Base-by-base conservation (phyloP, 2,113 vertebrate species). In the Nerophis lumbriciformis region DNA sequence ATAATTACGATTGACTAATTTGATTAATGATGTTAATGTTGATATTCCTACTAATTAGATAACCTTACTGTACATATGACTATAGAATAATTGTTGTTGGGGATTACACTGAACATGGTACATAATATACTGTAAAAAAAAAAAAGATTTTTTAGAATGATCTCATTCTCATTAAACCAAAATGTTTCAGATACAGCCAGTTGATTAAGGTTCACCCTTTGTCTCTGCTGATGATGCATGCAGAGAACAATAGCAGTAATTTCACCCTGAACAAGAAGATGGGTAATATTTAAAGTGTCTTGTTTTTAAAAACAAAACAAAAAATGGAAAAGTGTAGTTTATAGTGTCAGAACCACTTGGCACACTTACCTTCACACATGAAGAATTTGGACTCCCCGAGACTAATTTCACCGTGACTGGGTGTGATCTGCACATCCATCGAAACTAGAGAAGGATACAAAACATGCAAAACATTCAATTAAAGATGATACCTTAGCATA, bases 301-400 rank as follows among this genome's bases (percentile, higher is more conserved):
- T 28, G 28, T 4, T 28, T 28, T 28, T 4, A 28, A 28, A 28
- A 28, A 28, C 28, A 28, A 28, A 28, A 28, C 28, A 28, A 28
- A 28, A 28, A 28, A 3, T 28, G 28, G 28, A 28, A 28, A 28
- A 28, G 13, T 8, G 13, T 37, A 13, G 19, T 16, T 16, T 55
- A 15, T 37, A 55, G 5, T 57, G 37, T 49, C 12, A 8, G 21
- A 21, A 48, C 6, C 36, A 11, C 53, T 53, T 58, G 11, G 39
- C 55, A 21, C 38, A 69, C 57, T 83, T 90, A 95, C 97, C 96
- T 91, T 95, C 93, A 61, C 97, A 99, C 79, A 97, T 77, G 90
- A 99, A 99, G 93, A 99, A 98, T 66, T 98, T 98, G 53, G 96
- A 98, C 53, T 99, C 96, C 87, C 95, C 97, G 5, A 99, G 92